Evolutionary conservation across 2,113 vertebrate species (phyloP).

Genomic region (Oncorhynchus nerka): DNA sequence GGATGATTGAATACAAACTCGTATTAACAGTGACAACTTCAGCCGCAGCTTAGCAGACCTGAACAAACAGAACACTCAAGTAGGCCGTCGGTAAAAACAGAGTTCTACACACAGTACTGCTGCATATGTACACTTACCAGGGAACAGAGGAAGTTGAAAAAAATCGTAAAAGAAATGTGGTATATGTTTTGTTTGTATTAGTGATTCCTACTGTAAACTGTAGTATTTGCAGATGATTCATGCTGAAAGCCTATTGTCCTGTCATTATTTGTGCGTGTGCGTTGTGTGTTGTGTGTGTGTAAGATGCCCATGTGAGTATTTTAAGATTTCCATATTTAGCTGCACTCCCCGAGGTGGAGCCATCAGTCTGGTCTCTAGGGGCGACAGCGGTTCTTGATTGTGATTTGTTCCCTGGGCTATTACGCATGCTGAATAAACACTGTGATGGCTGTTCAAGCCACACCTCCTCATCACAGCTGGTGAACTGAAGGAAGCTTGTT

Average conservation of each 20-base stretch:
- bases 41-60: conserved; percentile 63
- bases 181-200: neutral
- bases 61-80: conserved; percentile 55
- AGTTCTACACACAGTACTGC: conserved; percentile 35
- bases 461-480: conserved; percentile 1
- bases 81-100: conserved; percentile 40
- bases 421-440: conserved; percentile 68
- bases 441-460: conserved; percentile 17
- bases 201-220: neutral
- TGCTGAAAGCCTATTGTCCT: too few relatives aligned
- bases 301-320: too few relatives aligned
- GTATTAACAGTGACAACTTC: conserved; percentile 74
- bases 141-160: conserved; percentile 24
- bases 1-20: conserved; percentile 74
- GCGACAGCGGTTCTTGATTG: conserved; percentile 61
- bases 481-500: neutral
- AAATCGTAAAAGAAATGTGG: conserved; percentile 1
- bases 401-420: conserved; percentile 69
- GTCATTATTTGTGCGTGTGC: neutral
- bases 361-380: conserved; percentile 57
- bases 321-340: too few relatives aligned
- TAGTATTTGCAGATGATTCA: neutral
- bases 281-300: neutral
- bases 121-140: neutral
- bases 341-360: too few relatives aligned